phyloP scores from a whole-genome alignment of 2,888 invertebrate genomes.

The Spialia ferax region DNA sequence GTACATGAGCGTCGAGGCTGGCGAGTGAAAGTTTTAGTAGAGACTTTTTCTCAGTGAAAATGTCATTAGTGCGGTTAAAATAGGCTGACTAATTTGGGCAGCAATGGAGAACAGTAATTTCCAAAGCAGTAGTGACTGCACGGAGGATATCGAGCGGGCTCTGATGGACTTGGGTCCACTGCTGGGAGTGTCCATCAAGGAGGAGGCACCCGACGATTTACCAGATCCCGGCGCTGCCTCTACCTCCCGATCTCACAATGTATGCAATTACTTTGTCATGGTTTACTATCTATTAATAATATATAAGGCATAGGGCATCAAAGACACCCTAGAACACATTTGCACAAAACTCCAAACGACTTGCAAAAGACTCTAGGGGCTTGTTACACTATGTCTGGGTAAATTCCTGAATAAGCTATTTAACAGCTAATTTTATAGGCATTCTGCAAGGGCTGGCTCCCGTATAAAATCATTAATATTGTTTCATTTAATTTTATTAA shows the following conservation, averaged over 20 bases:
- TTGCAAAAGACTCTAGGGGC: no score
- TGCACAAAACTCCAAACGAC: no score
- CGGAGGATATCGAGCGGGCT: slow-evolving; percentile 80
- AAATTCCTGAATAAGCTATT: no score
- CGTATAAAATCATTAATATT: no score
- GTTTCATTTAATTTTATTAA: no score
- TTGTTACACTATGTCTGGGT: no score
- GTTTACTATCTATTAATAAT: no score
- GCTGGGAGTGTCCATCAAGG: slow-evolving; percentile 78
- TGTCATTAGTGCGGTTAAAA: slow-evolving; percentile 58
- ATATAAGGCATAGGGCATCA: no score
- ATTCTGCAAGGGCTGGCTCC: no score
- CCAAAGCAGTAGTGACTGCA: slow-evolving; percentile 72
- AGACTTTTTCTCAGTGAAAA: slow-evolving; percentile 58
- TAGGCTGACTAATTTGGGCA: slow-evolving; percentile 51
- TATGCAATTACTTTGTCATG: slow-evolving; percentile 50
- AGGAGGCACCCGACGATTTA: slow-evolving; percentile 75
- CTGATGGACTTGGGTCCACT: slow-evolving; percentile 81
- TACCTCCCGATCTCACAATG: slow-evolving; percentile 60
- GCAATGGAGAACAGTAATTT: slow-evolving; percentile 77
- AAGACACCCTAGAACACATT: no score
- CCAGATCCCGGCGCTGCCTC: slow-evolving; percentile 57
- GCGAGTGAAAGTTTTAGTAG: slow-evolving; percentile 72
- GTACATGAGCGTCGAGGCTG: slow-evolving; percentile 66
- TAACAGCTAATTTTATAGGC: no score